A percentile compares a stretch with the other conserved stretches of the same genome.
Conservation (phyloP, 2,888 invertebrate species). For the Xanthorhoe designata region DNA sequence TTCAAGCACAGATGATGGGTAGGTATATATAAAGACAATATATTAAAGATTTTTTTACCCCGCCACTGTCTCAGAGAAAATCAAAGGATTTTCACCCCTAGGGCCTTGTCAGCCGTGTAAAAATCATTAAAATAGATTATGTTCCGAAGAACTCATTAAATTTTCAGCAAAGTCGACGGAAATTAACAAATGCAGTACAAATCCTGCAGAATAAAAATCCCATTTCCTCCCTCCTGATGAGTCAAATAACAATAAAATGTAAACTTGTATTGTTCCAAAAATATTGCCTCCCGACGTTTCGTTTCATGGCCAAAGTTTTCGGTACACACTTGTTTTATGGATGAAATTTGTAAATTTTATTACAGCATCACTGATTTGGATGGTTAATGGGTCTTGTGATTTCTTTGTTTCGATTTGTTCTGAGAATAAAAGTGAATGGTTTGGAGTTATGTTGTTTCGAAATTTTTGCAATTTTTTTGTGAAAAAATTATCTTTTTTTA, state of each 20-base stretch:
- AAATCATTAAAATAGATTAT: no score
- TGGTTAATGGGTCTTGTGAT: slow-evolving; percentile 37
- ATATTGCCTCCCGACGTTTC: slow-evolving; percentile 54
- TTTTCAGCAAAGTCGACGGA: slow-evolving; percentile 17
- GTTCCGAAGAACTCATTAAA: background rate
- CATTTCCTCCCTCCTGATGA: slow-evolving; percentile 51
- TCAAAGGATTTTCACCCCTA: no score
- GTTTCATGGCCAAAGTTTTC: slow-evolving; percentile 53
- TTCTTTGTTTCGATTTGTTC: slow-evolving; percentile 40
- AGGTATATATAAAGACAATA: no score
- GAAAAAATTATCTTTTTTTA: background rate
- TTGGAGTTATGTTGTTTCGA: slow-evolving; percentile 3
- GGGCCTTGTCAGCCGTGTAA: no score
- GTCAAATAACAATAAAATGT: slow-evolving; percentile 58
- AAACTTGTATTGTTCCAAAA: slow-evolving; percentile 58
- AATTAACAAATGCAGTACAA: slow-evolving; percentile 31
- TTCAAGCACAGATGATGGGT: no score
- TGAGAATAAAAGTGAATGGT: slow-evolving; percentile 12
- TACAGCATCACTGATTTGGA: slow-evolving; percentile 49
- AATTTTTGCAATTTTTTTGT: background rate
- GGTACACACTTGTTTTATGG: slow-evolving; percentile 57
- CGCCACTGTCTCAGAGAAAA: no score
- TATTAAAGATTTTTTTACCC: no score
- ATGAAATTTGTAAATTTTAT: slow-evolving; percentile 69
- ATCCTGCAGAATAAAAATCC: slow-evolving; percentile 65